A percentile compares a stretch with the other conserved stretches of the same genome.
Evolutionary conservation across 37 sponge, comb jelly and placozoan genomes (phyloP).

Genomic region (Hormiphora californensis): DNA sequence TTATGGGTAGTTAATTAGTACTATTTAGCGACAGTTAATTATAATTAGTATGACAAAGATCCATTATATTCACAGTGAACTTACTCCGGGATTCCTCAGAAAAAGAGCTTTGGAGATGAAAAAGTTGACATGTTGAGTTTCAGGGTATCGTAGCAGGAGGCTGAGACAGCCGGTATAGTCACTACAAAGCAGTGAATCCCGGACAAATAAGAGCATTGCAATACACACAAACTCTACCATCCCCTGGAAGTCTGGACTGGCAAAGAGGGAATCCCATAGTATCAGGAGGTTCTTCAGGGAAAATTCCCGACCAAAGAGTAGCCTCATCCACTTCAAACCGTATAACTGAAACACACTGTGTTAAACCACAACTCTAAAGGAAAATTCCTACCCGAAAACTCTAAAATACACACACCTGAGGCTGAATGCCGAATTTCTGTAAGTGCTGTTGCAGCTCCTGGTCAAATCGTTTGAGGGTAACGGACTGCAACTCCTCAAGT

Average conservation of each 20-base stretch:
- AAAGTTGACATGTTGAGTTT: conserved; percentile 62
- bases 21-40: too few relatives aligned
- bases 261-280: conserved; percentile 96
- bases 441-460: conserved; percentile 63
- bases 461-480: conserved; percentile 77
- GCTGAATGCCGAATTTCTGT: conserved; percentile 72
- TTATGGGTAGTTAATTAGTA: too few relatives aligned
- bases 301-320: conserved; percentile 94
- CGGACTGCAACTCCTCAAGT: conserved; percentile 75
- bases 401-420: conserved; percentile 70
- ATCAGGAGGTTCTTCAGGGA: conserved; percentile 73
- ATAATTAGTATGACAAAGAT: too few relatives aligned
- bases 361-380: too few relatives aligned
- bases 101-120: conserved; percentile 81
- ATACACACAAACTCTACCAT: conserved; percentile 90
- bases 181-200: conserved; percentile 73
- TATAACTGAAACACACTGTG: conserved; percentile 32
- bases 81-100: conserved; percentile 68
- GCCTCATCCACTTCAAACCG: conserved; percentile 75
- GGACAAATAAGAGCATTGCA: conserved; percentile 79
- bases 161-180: conserved; percentile 81
- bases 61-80: neutral
- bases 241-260: conserved; percentile 59
- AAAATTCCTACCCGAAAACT: too few relatives aligned
- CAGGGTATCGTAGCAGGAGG: conserved; percentile 80